Evolutionary conservation across 2,888 invertebrate species (phyloP).

Genomic region (Dichetophora obliterata): DNA sequence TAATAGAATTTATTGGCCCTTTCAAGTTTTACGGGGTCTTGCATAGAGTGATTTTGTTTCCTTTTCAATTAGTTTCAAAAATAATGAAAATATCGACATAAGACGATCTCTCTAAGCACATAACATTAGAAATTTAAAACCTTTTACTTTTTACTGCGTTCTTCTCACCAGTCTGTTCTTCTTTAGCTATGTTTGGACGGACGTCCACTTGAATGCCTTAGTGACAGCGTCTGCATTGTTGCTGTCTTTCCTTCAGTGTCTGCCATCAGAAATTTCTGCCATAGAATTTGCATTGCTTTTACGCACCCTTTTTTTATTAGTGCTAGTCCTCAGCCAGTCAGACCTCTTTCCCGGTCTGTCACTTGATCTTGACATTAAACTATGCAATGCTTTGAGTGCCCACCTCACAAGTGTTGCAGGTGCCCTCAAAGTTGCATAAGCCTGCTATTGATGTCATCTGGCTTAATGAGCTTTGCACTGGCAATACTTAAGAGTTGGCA

Average conservation of each 20-base stretch:
- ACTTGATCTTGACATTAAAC: too few species aligned
- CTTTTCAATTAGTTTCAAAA: background rate
- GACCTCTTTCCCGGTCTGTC: too few species aligned
- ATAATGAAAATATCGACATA: background rate
- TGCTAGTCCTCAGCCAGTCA: too few species aligned
- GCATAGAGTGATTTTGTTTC: background rate
- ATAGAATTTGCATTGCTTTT: background rate
- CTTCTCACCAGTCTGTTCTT: too few species aligned
- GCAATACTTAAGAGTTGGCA: too few species aligned
- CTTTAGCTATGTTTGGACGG: background rate
- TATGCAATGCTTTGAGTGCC: background rate
- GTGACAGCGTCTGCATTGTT: background rate
- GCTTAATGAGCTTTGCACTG: conserved; percentile 1
- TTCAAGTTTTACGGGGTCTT: background rate
- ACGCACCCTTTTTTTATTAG: background rate
- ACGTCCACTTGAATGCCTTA: background rate
- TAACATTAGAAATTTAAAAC: conserved; percentile 13
- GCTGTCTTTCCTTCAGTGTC: background rate
- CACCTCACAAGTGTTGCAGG: conserved; percentile 5
- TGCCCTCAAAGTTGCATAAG: background rate
- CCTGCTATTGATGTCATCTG: conserved; percentile 10
- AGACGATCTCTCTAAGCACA: background rate
- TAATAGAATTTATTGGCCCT: conserved; percentile 15
- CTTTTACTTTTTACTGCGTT: too few species aligned
- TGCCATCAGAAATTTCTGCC: conserved; percentile 4